Base-by-base conservation (phyloP, 2,797 vertebrate species). In the Australoheros facetus region DNA sequence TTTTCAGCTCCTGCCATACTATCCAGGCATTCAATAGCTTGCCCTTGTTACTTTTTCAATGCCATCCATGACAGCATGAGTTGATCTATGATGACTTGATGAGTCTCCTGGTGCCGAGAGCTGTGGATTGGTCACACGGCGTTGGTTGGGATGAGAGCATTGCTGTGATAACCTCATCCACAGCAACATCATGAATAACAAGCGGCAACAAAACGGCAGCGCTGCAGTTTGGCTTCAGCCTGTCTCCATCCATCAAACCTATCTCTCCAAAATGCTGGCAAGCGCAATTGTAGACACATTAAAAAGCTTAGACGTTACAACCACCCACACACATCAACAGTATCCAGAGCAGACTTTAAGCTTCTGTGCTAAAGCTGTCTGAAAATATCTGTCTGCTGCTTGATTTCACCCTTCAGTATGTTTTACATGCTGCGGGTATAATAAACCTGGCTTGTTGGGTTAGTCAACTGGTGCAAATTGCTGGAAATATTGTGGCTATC, bases 1-100 rank as follows among this genome's bases (percentile, higher is more conserved):
- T 89, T 89, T 91, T 88, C 81, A 81, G 78, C 74, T 54, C 30
- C 79, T 60, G 84, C 81, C 71, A 77, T 79, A 82, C 64, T 37
- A 80, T 85, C 79, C 11, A 53, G 81, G 73, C 71, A 57, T 85
- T 88, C 45, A 26, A 75, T 87, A 56, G 66, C 79, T 66, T 62
- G 85, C 80, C 87, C 88, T 92, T 86, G 78, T 90, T 85, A 74
- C 71, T 81, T 84, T 86, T 84, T 88, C 89, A 90, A 85, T 87
- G 85, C 71, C 88, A 78, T 71, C 69, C 57, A 17, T 56, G 81
- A 85, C 85, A 72, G 82, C 19, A 77, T 85, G 82, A 91, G 81
- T 80, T 87, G 85, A 89, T 91, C 84, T 75, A 57, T 56, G 78
- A 84, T 79, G 89, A 87, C 88, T 87, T 71, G 80, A 88, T 92